These are phyloP conservation scores for Nothocercus julius DNA, from an alignment of 2,113 vertebrate species.

Conservation along the genomic window DNA sequence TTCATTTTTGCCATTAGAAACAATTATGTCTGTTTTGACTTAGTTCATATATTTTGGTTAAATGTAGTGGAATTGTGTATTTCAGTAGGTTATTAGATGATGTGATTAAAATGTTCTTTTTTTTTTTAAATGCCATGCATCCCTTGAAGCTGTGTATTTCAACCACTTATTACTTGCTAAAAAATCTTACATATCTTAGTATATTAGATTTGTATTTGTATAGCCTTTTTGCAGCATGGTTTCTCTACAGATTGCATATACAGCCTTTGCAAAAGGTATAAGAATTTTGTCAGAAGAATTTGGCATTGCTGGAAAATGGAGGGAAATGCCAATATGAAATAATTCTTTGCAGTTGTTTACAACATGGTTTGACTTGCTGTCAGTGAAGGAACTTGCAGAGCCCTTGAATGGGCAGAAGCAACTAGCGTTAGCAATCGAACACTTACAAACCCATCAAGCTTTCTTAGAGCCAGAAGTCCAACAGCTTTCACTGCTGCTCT, in stretches of 20 bases:
- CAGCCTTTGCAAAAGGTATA: background rate
- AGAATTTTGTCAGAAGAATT: background rate
- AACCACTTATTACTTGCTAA: background rate
- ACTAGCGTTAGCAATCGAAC: background rate
- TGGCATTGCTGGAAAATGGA: background rate
- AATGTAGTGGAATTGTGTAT: background rate
- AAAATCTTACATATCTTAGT: rapidly evolving
- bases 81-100: background rate
- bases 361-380: background rate
- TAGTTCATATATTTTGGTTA: background rate
- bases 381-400: background rate
- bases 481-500: background rate
- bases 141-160: background rate
- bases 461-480: background rate
- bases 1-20: background rate
- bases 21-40: background rate
- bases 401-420: background rate
- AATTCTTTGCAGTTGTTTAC: background rate
- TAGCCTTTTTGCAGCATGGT: background rate
- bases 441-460: background rate
- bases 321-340: background rate
- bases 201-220: background rate
- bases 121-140: background rate
- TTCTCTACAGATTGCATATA: background rate
- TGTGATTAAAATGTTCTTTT: background rate